These are phyloP conservation scores for Coecobrya sp. DNA, from an alignment of 2,888 invertebrate genomes.

Conservation along the genomic window DNA sequence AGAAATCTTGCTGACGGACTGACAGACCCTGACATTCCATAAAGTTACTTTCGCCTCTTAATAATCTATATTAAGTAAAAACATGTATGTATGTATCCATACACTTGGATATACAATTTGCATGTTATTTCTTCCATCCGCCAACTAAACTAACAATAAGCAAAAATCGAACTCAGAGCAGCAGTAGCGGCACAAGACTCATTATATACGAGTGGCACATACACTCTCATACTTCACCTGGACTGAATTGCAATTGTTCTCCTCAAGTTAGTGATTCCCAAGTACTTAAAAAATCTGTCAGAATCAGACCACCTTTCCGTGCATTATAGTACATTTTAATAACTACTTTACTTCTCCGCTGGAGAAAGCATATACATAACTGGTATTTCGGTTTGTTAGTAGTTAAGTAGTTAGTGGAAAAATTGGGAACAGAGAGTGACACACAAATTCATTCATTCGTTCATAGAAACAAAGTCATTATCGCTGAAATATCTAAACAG, in stretches of 20 bases:
- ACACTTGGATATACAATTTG: too few species aligned
- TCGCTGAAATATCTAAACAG: background rate
- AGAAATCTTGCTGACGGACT: too few species aligned
- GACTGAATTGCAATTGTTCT: constrained; percentile 71
- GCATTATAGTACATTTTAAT: background rate
- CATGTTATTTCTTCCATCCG: too few species aligned
- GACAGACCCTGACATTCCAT: too few species aligned
- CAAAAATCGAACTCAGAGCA: too few species aligned
- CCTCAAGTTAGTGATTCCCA: constrained; percentile 66
- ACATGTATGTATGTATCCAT: too few species aligned
- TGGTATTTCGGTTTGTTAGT: too few species aligned
- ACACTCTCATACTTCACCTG: constrained; percentile 67
- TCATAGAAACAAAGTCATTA: background rate
- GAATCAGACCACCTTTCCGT: constrained; percentile 59
- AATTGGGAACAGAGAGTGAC: background rate
- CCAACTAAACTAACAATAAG: too few species aligned
- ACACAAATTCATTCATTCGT: constrained; percentile 1
- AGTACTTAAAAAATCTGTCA: constrained; percentile 74
- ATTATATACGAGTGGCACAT: constrained; percentile 60
- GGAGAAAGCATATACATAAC: background rate
- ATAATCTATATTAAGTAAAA: too few species aligned
- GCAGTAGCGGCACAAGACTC: constrained; percentile 19
- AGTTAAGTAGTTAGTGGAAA: background rate
- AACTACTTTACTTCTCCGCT: background rate
- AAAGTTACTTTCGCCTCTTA: too few species aligned